phyloP scores from a whole-genome alignment of 2,888 invertebrate genomes.

The Dusona sp. region DNA sequence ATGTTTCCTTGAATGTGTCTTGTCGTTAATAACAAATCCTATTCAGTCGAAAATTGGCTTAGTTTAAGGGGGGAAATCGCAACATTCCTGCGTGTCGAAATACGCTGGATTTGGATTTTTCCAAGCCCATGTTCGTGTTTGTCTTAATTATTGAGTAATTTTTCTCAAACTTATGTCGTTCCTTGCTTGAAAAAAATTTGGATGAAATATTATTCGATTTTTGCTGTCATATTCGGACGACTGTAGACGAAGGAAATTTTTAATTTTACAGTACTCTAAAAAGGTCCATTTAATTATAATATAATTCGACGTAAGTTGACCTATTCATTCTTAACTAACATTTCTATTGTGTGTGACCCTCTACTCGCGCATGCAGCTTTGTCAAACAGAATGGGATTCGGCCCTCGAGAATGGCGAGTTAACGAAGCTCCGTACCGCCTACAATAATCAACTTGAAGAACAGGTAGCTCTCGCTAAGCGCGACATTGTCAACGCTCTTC shows the following conservation, averaged over 20 bases:
- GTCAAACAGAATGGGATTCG: conserved; percentile 82
- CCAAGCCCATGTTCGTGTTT: background rate
- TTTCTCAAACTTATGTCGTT: background rate
- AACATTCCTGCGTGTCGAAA: background rate
- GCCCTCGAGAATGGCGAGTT: conserved; percentile 80
- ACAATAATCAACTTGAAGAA: conserved; percentile 86
- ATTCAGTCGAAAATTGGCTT: background rate
- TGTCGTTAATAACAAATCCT: conserved; percentile 47
- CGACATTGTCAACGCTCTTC: conserved; percentile 89
- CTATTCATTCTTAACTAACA: conserved; percentile 72
- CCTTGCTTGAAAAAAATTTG: background rate
- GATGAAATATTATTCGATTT: background rate
- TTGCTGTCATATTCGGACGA: background rate
- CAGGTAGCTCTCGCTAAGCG: conserved; percentile 88
- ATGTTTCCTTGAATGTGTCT: conserved; percentile 62
- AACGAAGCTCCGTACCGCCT: conserved; percentile 80
- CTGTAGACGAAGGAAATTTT: background rate
- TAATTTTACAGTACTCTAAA: background rate
- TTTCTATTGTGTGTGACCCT: conserved; percentile 71
- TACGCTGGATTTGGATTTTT: background rate
- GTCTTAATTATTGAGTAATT: background rate
- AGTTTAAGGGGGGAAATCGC: background rate
- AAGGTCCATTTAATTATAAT: background rate
- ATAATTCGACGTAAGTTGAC: conserved; percentile 14
- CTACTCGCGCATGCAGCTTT: conserved; percentile 81